These are phyloP conservation scores for Phrynocephalus forsythii DNA, from an alignment of 2,797 vertebrate genomes.

Conservation along the genomic window DNA sequence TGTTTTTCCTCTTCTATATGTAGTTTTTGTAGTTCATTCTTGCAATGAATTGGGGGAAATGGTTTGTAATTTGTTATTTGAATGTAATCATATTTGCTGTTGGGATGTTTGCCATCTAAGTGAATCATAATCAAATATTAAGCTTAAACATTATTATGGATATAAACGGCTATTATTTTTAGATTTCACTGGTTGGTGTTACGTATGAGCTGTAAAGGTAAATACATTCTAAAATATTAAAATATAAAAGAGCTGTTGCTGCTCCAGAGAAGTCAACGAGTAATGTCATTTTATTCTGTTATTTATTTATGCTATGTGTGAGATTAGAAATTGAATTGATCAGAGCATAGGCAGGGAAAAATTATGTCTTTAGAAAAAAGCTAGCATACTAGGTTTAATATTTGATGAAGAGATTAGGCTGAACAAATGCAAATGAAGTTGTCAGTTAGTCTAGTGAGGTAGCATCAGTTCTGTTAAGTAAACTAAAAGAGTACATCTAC, in stretches of 20 bases:
- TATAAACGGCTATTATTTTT: constrained; percentile 41
- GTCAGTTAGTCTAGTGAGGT: constrained; percentile 23
- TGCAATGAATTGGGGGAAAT: no score
- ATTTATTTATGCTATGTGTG: constrained; percentile 41
- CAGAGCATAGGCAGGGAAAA: constrained; percentile 4
- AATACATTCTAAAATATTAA: constrained; percentile 29
- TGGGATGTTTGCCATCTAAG: constrained; percentile 37
- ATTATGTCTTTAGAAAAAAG: constrained; percentile 39
- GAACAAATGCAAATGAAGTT: constrained; percentile 46
- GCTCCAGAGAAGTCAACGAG: constrained; percentile 24
- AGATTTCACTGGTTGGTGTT: not conserved
- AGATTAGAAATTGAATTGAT: constrained; percentile 51
- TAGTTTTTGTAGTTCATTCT: no score
- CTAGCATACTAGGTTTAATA: constrained; percentile 4
- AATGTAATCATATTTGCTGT: constrained; percentile 35
- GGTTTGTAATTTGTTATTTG: constrained; percentile 48
- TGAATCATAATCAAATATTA: constrained; percentile 42
- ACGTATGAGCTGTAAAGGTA: constrained; percentile 39
- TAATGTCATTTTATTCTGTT: constrained; percentile 42
- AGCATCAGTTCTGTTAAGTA: constrained; percentile 25
- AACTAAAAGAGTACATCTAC: constrained; percentile 23
- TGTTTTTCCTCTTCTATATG: constrained; percentile 41
- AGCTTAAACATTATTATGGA: constrained; percentile 32
- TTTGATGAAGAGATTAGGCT: constrained; percentile 44
- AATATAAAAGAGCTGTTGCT: not conserved